Evolutionary conservation across 2,888 invertebrate genomes (phyloP).

Genomic region (Cetonia aurata): DNA sequence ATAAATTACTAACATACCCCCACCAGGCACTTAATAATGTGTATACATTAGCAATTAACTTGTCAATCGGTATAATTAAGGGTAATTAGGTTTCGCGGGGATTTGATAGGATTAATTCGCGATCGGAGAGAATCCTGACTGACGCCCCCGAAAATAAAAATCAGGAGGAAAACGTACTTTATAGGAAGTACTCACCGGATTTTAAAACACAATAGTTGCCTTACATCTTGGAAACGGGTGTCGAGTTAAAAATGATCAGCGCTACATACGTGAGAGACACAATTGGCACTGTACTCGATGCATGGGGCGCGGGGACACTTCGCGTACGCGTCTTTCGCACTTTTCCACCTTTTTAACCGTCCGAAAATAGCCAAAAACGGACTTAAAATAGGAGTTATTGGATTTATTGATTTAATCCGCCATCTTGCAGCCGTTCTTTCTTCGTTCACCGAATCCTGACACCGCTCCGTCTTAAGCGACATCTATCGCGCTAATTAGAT

Average conservation of each 20-base stretch:
- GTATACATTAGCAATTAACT: constrained; percentile 63
- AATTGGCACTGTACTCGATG: constrained; percentile 32
- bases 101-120: constrained; percentile 15
- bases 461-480: constrained; percentile 30
- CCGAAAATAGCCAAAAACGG: constrained; percentile 54
- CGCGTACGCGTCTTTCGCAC: constrained; percentile 46
- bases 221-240: constrained; percentile 46
- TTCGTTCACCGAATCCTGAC: constrained; percentile 27
- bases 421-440: constrained; percentile 49
- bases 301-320: constrained; percentile 30
- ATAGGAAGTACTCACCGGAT: constrained; percentile 56
- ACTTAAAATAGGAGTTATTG: constrained; percentile 57
- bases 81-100: constrained; percentile 38
- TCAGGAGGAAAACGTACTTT: constrained; percentile 18
- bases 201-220: constrained; percentile 57
- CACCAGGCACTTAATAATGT: constrained; percentile 53
- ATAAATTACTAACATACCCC: constrained; percentile 60
- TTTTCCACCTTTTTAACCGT: constrained; percentile 52
- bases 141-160: background rate
- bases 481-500: constrained; percentile 12
- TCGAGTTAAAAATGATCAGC: constrained; percentile 19
- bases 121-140: background rate
- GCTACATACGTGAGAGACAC: constrained; percentile 26
- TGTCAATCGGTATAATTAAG: constrained; percentile 60
- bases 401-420: constrained; percentile 54